Evolutionary conservation across 64 coral and sea anemone species (phyloP).

Genomic region (Pocillopora damicornis): DNA sequence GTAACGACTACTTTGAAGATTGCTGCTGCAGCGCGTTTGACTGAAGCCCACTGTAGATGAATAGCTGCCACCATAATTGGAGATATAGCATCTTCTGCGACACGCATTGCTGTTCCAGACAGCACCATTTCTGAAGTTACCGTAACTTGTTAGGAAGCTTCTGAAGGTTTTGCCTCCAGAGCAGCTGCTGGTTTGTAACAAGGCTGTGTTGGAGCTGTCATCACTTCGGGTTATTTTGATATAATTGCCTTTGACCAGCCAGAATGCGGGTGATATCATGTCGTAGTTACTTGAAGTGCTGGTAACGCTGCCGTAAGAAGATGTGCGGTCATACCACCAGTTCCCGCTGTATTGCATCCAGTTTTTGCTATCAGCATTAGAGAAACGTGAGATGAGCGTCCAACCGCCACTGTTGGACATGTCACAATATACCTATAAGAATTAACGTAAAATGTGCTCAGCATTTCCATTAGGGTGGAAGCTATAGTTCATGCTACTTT

Average conservation of each 20-base stretch:
- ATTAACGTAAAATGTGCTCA: not conserved
- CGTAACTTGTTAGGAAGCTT: conserved; percentile 31
- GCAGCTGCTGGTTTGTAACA: conserved; percentile 37
- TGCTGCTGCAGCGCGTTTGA: conserved; percentile 23
- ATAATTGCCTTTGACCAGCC: conserved; percentile 21
- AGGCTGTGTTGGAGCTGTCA: conserved; percentile 13
- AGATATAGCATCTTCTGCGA: conserved; percentile 19
- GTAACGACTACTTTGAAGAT: conserved; percentile 23
- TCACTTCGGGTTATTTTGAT: conserved; percentile 51
- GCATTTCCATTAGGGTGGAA: not conserved
- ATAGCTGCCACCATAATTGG: not conserved
- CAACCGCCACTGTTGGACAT: conserved; percentile 39
- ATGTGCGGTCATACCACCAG: conserved; percentile 49
- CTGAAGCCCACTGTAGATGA: conserved; percentile 37
- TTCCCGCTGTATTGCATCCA: conserved; percentile 50
- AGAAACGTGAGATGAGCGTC: conserved; percentile 68
- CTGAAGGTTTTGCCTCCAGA: conserved; percentile 20
- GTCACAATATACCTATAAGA: conserved; percentile 42
- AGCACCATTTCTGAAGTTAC: conserved; percentile 11
- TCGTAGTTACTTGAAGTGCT: conserved; percentile 42
- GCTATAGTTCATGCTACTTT: too few species aligned
- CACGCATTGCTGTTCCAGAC: conserved; percentile 44
- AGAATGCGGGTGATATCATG: conserved; percentile 58
- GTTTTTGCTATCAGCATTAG: conserved; percentile 23
- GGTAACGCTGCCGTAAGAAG: conserved; percentile 24